Conservation (phyloP, 1,140 invertebrate genomes). For the Anthonomus grandis region DNA sequence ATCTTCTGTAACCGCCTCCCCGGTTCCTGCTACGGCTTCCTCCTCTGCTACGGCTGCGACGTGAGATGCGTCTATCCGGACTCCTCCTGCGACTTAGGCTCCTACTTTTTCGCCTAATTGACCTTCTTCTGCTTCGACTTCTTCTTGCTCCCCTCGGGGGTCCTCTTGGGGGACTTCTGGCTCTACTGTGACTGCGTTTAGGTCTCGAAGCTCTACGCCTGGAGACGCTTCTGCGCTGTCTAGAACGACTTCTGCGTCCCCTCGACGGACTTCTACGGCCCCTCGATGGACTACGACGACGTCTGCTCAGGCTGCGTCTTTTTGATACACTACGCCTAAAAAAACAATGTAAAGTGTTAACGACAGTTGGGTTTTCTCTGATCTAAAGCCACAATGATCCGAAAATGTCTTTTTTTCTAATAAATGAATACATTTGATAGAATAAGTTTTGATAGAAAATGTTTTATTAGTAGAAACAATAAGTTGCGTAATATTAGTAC, state of each 20-base stretch:
- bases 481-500: too few relatives aligned
- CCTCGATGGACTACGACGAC: conserved; percentile 38
- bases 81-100: too few relatives aligned
- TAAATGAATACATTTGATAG: background rate
- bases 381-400: background rate
- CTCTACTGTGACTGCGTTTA: conserved; percentile 36
- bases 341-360: conserved; percentile 34
- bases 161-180: conserved; percentile 28
- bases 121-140: conserved; percentile 1
- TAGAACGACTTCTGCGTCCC: conserved; percentile 35
- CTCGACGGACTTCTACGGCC: conserved; percentile 28
- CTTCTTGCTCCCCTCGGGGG: conserved; percentile 1
- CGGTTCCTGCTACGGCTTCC: conserved; percentile 39
- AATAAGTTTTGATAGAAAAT: too few relatives aligned
- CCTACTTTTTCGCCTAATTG: conserved; percentile 6
- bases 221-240: conserved; percentile 29
- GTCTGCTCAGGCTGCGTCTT: conserved; percentile 30
- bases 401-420: background rate
- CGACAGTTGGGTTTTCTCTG: background rate
- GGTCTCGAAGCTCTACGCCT: conserved; percentile 30
- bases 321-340: conserved; percentile 37
- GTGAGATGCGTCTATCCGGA: background rate
- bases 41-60: conserved; percentile 24
- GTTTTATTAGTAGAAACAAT: too few relatives aligned
- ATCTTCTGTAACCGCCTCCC: conserved; percentile 34